Conservation (phyloP, 2,113 vertebrate genomes). For the Pitta sordida region DNA sequence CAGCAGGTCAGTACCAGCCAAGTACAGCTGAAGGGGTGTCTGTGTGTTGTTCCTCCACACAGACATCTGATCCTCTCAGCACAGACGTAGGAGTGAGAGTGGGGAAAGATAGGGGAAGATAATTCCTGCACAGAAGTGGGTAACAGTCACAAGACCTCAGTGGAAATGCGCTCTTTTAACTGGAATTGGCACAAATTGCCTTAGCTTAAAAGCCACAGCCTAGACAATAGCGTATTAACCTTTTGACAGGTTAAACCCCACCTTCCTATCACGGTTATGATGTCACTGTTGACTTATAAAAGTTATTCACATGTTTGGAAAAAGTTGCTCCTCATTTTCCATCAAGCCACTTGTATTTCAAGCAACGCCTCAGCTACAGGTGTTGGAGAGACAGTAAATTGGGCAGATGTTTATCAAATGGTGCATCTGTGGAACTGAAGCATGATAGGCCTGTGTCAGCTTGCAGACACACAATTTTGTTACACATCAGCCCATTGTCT, state of each 20-base stretch:
- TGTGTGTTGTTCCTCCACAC: neutral
- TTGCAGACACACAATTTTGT: neutral
- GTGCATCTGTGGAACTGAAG: neutral
- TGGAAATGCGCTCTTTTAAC: neutral
- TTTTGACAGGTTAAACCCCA: neutral
- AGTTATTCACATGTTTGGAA: neutral
- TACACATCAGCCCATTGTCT: neutral
- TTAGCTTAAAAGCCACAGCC: neutral
- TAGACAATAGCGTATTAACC: neutral
- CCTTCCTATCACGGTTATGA: neutral
- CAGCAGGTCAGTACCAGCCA: neutral
- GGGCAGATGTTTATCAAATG: neutral
- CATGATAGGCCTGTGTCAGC: neutral
- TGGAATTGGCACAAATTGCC: neutral
- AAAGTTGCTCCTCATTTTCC: conserved; percentile 10
- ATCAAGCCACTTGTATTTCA: neutral
- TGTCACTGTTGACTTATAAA: neutral
- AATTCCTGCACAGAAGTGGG: neutral
- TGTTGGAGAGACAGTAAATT: neutral
- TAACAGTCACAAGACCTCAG: neutral
- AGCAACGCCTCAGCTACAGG: neutral
- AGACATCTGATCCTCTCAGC: neutral
- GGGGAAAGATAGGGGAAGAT: neutral
- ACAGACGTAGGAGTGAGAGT: neutral
- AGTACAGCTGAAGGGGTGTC: neutral